These are phyloP conservation scores for Meandrina meandrites DNA, from an alignment of 92 coral and sea anemone species.

Conservation along the genomic window DNA sequence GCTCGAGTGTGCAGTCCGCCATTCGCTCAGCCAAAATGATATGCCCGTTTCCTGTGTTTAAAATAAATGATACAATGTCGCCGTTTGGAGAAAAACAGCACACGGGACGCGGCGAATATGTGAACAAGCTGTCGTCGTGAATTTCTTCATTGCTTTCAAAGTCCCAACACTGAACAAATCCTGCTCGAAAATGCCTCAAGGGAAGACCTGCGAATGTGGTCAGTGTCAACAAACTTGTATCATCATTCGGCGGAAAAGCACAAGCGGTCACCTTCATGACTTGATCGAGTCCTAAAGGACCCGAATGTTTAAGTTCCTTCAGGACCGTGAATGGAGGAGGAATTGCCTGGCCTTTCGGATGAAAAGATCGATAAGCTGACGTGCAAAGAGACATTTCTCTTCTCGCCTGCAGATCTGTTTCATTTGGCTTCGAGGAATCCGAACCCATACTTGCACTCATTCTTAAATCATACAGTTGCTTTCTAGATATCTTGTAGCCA, in stretches of 20 bases:
- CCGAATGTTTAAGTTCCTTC: constrained; percentile 64
- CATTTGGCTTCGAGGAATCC: constrained; percentile 50
- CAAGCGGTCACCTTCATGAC: constrained; percentile 72
- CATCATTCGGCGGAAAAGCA: constrained; percentile 42
- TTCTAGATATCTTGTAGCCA: neutral
- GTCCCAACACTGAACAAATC: constrained; percentile 84
- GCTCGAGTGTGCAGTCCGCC: constrained; percentile 63
- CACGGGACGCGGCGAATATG: constrained; percentile 81
- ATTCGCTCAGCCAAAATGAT: constrained; percentile 66
- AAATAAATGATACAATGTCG: constrained; percentile 63
- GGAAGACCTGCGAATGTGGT: constrained; percentile 62
- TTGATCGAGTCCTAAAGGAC: constrained; percentile 64
- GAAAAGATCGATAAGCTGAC: constrained; percentile 47
- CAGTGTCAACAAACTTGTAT: constrained; percentile 65
- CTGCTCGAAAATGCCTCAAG: constrained; percentile 67
- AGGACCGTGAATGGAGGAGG: constrained; percentile 68
- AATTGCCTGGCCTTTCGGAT: constrained; percentile 32
- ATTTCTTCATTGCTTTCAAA: constrained; percentile 38
- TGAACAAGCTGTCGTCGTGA: constrained; percentile 79
- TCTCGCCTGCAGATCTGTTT: neutral
- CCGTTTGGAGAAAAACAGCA: constrained; percentile 82
- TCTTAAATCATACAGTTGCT: neutral
- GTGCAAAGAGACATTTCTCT: constrained; percentile 8
- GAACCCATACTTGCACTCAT: constrained; percentile 49
- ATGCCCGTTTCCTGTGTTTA: constrained; percentile 82